Conservation (phyloP, 2,888 invertebrate species). For the Neoascia interrupta region DNA sequence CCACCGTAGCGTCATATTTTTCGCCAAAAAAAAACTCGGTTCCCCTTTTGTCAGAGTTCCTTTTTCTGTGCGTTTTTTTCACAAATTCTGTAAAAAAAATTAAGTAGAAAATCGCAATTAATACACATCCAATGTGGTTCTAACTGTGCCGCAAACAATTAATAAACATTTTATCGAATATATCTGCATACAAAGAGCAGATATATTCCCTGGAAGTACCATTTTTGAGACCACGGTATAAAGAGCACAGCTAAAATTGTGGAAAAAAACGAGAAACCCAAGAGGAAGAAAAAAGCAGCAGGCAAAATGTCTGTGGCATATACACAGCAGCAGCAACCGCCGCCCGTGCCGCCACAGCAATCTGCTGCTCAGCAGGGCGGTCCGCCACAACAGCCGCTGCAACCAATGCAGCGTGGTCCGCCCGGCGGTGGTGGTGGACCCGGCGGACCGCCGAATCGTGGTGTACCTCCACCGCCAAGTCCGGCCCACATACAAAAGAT, state of each 20-base stretch:
- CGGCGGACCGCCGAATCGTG: slow-evolving; percentile 80
- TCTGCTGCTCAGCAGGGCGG: slow-evolving; percentile 72
- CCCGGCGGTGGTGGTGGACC: slow-evolving; percentile 72
- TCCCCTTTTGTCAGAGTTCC: slow-evolving; percentile 65
- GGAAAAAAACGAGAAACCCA: slow-evolving; percentile 80
- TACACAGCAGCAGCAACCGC: slow-evolving; percentile 79
- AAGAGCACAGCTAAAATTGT: slow-evolving; percentile 77
- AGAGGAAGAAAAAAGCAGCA: slow-evolving; percentile 80
- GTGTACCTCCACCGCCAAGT: slow-evolving; percentile 86
- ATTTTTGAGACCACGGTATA: slow-evolving; percentile 63
- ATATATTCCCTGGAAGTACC: slow-evolving; percentile 48
- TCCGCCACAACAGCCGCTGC: slow-evolving; percentile 72
- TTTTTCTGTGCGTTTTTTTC: slow-evolving; percentile 62
- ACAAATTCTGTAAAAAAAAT: slow-evolving; percentile 36
- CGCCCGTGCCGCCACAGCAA: slow-evolving; percentile 71
- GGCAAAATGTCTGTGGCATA: slow-evolving; percentile 80
- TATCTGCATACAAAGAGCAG: slow-evolving; percentile 67
- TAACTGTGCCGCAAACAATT: slow-evolving; percentile 21
- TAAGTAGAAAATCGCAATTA: slow-evolving; percentile 18
- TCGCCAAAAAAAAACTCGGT: slow-evolving; percentile 48
- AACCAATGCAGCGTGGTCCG: slow-evolving; percentile 74
- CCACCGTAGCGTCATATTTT: slow-evolving; percentile 67
- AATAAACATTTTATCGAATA: slow-evolving; percentile 58
- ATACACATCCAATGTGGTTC: slow-evolving; percentile 33
- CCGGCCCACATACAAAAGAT: slow-evolving; percentile 95